Evolutionary conservation across 1,140 invertebrate species (phyloP).

Genomic region (Cardiocondyla obscurior): DNA sequence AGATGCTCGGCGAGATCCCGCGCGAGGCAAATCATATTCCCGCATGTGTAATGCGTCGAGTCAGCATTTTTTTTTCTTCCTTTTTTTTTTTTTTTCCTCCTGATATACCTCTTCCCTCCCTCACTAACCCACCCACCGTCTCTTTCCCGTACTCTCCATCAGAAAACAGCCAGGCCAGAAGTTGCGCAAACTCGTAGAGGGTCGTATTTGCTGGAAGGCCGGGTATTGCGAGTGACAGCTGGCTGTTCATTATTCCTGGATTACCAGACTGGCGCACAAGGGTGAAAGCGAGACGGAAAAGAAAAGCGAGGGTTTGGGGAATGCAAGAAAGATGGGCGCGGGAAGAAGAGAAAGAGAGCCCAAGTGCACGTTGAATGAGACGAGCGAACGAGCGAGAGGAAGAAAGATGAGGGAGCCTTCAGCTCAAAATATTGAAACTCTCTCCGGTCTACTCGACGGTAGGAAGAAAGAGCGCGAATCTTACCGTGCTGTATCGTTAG

Average conservation of each 20-base stretch:
- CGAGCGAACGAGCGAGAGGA: constrained; percentile 50
- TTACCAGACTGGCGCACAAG: constrained; percentile 73
- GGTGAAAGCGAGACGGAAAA: constrained; percentile 54
- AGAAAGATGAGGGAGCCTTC: constrained; percentile 43
- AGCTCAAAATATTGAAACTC: constrained; percentile 68
- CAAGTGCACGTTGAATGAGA: too few species aligned
- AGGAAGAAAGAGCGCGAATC: neutral
- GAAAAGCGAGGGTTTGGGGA: constrained; percentile 31
- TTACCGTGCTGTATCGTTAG: constrained; percentile 52
- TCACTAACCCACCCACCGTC: neutral
- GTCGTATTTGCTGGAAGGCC: constrained; percentile 73
- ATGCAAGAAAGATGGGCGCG: constrained; percentile 37
- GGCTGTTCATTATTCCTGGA: constrained; percentile 82
- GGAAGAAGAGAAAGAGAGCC: constrained; percentile 52
- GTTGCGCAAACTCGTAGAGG: constrained; percentile 74
- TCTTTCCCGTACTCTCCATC: constrained; percentile 10
- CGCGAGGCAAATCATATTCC: constrained; percentile 64
- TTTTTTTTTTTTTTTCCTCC: neutral
- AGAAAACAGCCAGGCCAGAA: constrained; percentile 66
- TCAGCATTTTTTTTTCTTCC: constrained; percentile 64
- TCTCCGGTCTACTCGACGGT: constrained; percentile 53
- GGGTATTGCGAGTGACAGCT: constrained; percentile 80
- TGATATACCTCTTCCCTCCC: neutral
- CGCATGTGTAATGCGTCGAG: constrained; percentile 46
- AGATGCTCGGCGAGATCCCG: constrained; percentile 20